Conservation (phyloP, 2,797 vertebrate genomes). For the Cottoperca gobio region DNA sequence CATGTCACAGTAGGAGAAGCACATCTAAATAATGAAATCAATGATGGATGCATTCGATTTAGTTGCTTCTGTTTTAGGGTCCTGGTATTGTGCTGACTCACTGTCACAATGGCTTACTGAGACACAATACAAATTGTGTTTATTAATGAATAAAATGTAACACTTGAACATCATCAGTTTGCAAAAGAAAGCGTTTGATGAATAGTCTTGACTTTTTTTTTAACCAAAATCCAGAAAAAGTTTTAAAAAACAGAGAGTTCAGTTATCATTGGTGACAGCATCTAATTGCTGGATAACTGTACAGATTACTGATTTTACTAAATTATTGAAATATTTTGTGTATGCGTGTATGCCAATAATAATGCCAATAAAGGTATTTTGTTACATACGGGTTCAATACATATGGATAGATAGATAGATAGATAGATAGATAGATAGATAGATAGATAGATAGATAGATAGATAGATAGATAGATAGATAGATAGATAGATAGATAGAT, state of each 20-base stretch:
- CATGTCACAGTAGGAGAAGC: too few species aligned
- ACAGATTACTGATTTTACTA: too few species aligned
- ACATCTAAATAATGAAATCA: too few species aligned
- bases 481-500: not conserved
- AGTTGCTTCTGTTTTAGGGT: too few species aligned
- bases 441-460: conserved; percentile 8
- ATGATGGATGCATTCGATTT: not conserved
- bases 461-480: not conserved
- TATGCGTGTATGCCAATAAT: not conserved
- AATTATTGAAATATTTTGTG: too few species aligned
- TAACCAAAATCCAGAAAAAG: too few species aligned
- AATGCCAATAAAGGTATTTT: not conserved
- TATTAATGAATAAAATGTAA: not conserved
- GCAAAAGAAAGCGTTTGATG: too few species aligned
- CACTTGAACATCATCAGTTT: not conserved
- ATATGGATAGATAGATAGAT: not conserved
- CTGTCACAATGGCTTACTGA: not conserved
- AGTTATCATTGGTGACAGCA: not conserved
- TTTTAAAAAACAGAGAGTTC: not conserved
- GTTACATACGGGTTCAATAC: not conserved
- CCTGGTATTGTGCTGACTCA: not conserved
- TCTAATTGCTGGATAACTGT: too few species aligned
- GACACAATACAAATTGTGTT: not conserved
- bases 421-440: not conserved
- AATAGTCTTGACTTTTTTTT: too few species aligned